Evolutionary conservation across 2,888 invertebrate species (phyloP).

Genomic region (Chydorus sphaericus): DNA sequence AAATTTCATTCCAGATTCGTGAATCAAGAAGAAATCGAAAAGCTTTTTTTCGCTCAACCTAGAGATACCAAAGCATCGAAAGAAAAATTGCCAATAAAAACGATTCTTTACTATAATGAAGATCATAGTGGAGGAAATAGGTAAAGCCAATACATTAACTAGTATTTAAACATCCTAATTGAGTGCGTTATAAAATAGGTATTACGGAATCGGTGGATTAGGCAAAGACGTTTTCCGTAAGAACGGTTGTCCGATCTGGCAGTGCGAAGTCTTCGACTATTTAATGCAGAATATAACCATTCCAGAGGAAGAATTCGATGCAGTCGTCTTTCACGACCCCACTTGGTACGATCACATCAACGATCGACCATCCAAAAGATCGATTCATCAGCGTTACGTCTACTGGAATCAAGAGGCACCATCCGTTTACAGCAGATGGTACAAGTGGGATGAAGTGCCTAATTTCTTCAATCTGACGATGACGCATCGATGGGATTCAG

Average conservation of each 20-base stretch:
- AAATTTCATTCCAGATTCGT: too few relatives aligned
- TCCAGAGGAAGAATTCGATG: slow-evolving; percentile 9
- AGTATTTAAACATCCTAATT: too few relatives aligned
- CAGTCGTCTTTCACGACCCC: not conserved
- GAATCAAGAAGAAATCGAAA: too few relatives aligned
- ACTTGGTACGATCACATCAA: not conserved
- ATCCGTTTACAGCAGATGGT: not conserved
- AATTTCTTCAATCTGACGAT: slow-evolving; percentile 9
- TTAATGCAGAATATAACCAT: too few relatives aligned
- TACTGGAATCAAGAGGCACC: slow-evolving; percentile 5
- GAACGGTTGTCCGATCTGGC: not conserved
- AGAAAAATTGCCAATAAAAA: not conserved
- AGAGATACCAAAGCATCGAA: too few relatives aligned
- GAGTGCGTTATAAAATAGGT: too few relatives aligned
- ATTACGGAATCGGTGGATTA: slow-evolving; percentile 4
- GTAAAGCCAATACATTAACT: too few relatives aligned
- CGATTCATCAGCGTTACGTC: slow-evolving; percentile 2
- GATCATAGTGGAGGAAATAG: slow-evolving; percentile 2
- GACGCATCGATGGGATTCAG: slow-evolving; percentile 1
- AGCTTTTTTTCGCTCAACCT: too few relatives aligned
- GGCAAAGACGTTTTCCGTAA: not conserved
- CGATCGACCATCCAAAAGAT: not conserved
- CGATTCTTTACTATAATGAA: slow-evolving; percentile 8
- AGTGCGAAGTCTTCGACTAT: not conserved
- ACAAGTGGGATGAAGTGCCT: not conserved